Base-by-base conservation (phyloP, 2,113 vertebrate genomes). In the Melanotaenia duboulayi region DNA sequence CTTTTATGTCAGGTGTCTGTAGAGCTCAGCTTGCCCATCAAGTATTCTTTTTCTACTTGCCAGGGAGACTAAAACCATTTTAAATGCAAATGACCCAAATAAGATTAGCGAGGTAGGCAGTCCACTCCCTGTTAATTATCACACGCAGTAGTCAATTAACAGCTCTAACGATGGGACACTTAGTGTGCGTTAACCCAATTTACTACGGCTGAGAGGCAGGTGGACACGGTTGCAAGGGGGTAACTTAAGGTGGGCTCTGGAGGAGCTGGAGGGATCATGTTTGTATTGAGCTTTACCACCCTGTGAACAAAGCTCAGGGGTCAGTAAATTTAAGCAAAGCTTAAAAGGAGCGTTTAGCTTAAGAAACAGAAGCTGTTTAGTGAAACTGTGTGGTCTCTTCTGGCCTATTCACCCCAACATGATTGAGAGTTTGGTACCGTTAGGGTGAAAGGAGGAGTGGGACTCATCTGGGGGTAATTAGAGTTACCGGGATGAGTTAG, bases 61-160 rank as follows among this genome's bases (percentile, higher is more conserved):
- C 84, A 86, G 57, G 71, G 88, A 90, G 79, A 84, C 74, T 76
- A 70, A 90, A 92, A 93, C 81, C 92, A 82, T 93, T 93, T 93
- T 91, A 94, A 93, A 92, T 92, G 92, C 89, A 92, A 92, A 92
- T 92, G 90, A 93, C 90, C 90, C 86, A 92, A 92, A 94, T 92
- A 90, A 92, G 89, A 93, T 93, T 91, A 92, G 87, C 73, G 80
- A 91, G 90, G 84, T 90, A 87, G 91, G 84, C 85, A 84, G 90
- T 87, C 80, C 85, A 76, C 90, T 92, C 81, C 90, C 90, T 91
- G 91, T 91, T 93, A 91, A 93, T 92, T 92, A 92, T 92, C 87
- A 63, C 79, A 92, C 89, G 85, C 88, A 82, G 80, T 92, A 91
- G 88, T 92, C 90, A 91, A 91, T 91, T 90, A 92, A 90, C 89